Evolutionary conservation across 2,113 vertebrate species (phyloP), one percentile per base, ranked within the genome.

Genomic region (Dipodomys spectabilis): DNA sequence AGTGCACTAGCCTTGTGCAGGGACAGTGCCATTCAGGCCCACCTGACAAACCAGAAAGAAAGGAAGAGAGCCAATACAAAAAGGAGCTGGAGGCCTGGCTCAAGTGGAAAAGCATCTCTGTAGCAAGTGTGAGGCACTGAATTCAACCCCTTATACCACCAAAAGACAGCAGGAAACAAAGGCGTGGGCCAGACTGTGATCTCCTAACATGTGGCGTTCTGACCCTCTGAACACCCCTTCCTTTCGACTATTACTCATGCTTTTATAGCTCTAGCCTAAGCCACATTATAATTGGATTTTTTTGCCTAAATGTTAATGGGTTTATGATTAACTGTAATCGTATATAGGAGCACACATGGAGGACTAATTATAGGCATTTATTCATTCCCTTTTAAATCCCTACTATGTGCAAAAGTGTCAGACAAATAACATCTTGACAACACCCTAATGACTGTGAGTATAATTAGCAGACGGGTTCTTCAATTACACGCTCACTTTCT

Each of bases 391-490:
- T 88, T 91, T 73, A 86, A 88, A 49, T 96, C 86, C 96, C 96
- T 97, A 96, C 96, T 96, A 22, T 86, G 96, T 96, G 96, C 93
- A 88, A 67, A 16, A 68, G 67, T 53, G 62, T 39, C 92, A 94
- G 72, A 90, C 78, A 75, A 71, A 64, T 82, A 90, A 7, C 69
- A 74, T 28, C 84, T 45, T 71, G 69, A 90, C 62, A 88, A 45
- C 53, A 16, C 82, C 3, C 1, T 90, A 88, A 88, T 93, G 82
- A 73, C 68, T 22, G 53, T 57, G 18, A 75, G n/a, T 39, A 4
- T 89, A 68, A 94, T 92, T 88, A 86, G 89, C 72, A 53, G 49
- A 44, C 4, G 7, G 72, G 79, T 82, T 88, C 88, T 78, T 85
- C 91, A 94, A 80, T 92, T 85, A 94, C 79, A n/a, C n/a, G 72